Conservation (phyloP, 1,140 invertebrate genomes). For the Ceratosolen fusciceps region DNA sequence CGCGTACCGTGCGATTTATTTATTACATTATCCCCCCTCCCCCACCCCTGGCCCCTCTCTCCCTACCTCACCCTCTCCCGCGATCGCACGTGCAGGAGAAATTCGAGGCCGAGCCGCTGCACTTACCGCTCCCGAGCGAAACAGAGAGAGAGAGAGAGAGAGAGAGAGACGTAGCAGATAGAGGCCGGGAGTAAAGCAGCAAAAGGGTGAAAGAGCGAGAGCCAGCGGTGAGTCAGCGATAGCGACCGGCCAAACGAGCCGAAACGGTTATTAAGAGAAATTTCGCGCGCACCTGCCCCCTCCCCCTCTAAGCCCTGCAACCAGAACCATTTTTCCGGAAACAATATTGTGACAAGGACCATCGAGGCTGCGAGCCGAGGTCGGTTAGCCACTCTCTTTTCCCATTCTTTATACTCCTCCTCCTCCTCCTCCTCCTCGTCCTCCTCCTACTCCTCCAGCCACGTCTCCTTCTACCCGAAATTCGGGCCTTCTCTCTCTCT, state of each 20-base stretch:
- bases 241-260: background rate
- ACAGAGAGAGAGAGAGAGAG: background rate
- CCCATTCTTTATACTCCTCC: too few species aligned
- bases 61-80: background rate
- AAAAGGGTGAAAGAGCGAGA: background rate
- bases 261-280: constrained; percentile 59
- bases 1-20: too few species aligned
- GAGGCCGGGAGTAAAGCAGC: background rate
- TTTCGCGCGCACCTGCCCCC: constrained; percentile 56
- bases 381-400: constrained; percentile 54
- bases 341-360: constrained; percentile 69
- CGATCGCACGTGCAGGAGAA: constrained; percentile 9
- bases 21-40: too few species aligned
- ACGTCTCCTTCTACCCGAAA: too few species aligned
- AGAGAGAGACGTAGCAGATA: background rate
- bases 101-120: constrained; percentile 1
- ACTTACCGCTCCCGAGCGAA: too few species aligned
- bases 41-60: too few species aligned
- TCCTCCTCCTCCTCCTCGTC: too few species aligned
- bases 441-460: too few species aligned
- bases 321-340: constrained; percentile 66
- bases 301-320: background rate
- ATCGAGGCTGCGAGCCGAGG: constrained; percentile 56
- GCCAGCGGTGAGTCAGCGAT: constrained; percentile 32
- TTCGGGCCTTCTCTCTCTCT: too few species aligned